phyloP scores from a whole-genome alignment of 1,140 invertebrate genomes.

The Mesaphorura yosii region DNA sequence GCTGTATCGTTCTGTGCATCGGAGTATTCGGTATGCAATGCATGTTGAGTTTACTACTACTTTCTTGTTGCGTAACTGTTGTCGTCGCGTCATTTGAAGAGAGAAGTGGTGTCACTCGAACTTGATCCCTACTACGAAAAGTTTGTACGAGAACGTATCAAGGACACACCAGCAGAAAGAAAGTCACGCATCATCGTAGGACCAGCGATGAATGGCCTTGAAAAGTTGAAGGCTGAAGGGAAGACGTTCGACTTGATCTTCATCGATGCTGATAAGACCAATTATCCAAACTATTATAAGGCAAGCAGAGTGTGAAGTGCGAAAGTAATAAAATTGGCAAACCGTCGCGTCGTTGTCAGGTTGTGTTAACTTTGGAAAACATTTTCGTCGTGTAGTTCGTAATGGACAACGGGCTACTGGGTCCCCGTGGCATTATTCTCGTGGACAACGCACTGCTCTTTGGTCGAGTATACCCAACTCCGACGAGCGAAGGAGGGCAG shows the following conservation, averaged over 20 bases:
- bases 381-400: conserved; percentile 10
- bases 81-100: conserved; percentile 5
- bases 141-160: conserved; percentile 11
- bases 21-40: background rate
- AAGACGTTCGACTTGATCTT: conserved; percentile 25
- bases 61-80: too few relatives aligned
- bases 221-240: conserved; percentile 13
- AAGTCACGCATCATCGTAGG: conserved; percentile 21
- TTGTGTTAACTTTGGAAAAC: too few relatives aligned
- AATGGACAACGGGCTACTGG: conserved; percentile 14
- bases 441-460: conserved; percentile 7
- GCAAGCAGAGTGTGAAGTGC: background rate
- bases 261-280: conserved; percentile 25
- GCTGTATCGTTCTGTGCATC: conserved; percentile 16
- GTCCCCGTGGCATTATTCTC: background rate
- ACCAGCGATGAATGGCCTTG: conserved; percentile 12
- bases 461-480: background rate
- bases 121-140: conserved; percentile 18
- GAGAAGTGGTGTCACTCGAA: conserved; percentile 18
- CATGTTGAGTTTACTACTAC: too few relatives aligned
- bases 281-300: conserved; percentile 28
- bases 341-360: background rate
- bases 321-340: background rate
- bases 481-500: background rate
- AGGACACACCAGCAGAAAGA: conserved; percentile 13